phyloP scores from a whole-genome alignment of 2,113 vertebrate genomes.

The Sprattus sprattus region DNA sequence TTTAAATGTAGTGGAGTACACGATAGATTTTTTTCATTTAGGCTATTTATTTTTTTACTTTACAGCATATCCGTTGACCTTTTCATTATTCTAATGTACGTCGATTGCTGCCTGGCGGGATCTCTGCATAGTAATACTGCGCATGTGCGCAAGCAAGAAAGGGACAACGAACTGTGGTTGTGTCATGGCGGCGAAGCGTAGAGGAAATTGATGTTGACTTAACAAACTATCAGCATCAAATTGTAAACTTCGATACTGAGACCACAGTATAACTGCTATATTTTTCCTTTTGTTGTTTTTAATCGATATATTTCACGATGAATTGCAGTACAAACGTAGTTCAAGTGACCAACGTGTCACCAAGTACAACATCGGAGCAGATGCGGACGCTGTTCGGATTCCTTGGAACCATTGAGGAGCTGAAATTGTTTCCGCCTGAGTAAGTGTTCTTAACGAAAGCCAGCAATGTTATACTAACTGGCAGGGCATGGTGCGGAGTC shows the following conservation, averaged over 20 bases:
- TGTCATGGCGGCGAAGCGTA: slow-evolving; percentile 7
- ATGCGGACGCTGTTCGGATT: slow-evolving; percentile 93
- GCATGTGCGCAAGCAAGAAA: background rate
- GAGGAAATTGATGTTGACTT: background rate
- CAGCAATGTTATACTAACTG: background rate
- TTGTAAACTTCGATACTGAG: background rate
- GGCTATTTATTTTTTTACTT: too few species aligned
- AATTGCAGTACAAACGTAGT: slow-evolving; percentile 87
- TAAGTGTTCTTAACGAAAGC: slow-evolving; percentile 65
- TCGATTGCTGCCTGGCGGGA: background rate
- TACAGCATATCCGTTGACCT: too few species aligned
- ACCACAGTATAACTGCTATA: background rate
- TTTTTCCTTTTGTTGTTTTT: background rate
- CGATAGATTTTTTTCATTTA: too few species aligned
- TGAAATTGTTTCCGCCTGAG: slow-evolving; percentile 90
- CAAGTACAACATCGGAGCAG: slow-evolving; percentile 91
- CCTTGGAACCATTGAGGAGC: slow-evolving; percentile 89
- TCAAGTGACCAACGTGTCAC: slow-evolving; percentile 94
- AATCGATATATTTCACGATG: slow-evolving; percentile 60
- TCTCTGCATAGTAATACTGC: background rate
- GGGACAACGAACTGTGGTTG: background rate
- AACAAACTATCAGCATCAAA: background rate
- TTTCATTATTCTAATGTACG: too few species aligned
- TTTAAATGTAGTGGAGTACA: too few species aligned
- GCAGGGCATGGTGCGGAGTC: background rate